Conservation (phyloP, 2,113 vertebrate genomes). For the Rhineura floridana region DNA sequence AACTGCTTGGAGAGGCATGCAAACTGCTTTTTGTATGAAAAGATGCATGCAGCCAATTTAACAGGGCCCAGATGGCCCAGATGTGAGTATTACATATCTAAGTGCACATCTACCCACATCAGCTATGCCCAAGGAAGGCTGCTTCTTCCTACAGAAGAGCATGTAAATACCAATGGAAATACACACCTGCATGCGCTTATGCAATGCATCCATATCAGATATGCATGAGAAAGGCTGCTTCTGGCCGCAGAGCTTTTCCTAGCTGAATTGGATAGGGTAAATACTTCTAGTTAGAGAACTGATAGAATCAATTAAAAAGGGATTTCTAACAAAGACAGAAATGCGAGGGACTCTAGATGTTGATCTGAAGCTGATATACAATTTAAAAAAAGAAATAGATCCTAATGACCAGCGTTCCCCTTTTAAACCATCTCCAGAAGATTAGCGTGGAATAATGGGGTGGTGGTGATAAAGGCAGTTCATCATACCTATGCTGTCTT, state of each 20-base stretch:
- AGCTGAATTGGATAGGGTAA: neutral
- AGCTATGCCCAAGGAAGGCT: no score
- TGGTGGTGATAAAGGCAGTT: neutral
- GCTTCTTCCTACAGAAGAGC: neutral
- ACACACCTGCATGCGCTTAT: neutral
- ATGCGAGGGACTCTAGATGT: neutral
- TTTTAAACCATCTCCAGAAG: neutral
- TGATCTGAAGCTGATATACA: neutral
- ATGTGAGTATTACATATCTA: no score
- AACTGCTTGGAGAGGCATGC: neutral
- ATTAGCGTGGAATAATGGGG: neutral
- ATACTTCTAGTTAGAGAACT: neutral
- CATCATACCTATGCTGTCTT: neutral
- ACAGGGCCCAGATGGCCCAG: no score
- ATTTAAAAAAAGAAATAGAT: neutral
- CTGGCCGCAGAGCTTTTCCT: neutral
- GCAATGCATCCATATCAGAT: neutral
- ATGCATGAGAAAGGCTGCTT: neutral
- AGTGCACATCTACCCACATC: no score
- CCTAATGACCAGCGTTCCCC: neutral
- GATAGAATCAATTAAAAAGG: neutral
- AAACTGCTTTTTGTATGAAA: neutral
- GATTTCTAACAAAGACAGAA: neutral
- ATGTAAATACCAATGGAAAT: neutral
- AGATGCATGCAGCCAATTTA: neutral